These are phyloP conservation scores for Agrochola macilenta DNA, from an alignment of 2,888 invertebrate genomes.

Conservation along the genomic window DNA sequence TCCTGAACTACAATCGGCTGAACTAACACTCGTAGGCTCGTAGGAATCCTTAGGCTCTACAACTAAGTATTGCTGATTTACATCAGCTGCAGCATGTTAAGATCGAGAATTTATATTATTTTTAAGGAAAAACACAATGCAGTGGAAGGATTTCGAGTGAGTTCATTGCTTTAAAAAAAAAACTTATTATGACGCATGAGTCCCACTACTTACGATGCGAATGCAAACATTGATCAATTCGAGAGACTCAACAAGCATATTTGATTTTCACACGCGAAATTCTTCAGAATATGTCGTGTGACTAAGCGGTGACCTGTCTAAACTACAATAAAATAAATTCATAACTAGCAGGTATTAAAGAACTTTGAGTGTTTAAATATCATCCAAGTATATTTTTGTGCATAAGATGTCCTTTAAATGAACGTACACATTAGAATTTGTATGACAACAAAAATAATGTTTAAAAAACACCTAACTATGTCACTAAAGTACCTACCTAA, in stretches of 20 bases:
- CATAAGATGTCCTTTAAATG: background rate
- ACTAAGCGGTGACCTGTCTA: slow-evolving; percentile 34
- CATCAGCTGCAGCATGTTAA: background rate
- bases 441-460: background rate
- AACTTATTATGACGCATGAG: slow-evolving; percentile 51
- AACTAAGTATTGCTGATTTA: slow-evolving; percentile 6
- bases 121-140: slow-evolving; percentile 11
- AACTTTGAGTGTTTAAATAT: slow-evolving; percentile 5
- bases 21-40: slow-evolving; percentile 35
- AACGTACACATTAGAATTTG: background rate
- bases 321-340: slow-evolving; percentile 20
- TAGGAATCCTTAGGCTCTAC: slow-evolving; percentile 13
- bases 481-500: background rate
- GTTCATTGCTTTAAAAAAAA: slow-evolving; percentile 32
- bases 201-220: slow-evolving; percentile 58
- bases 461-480: background rate
- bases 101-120: slow-evolving; percentile 20
- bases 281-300: slow-evolving; percentile 45
- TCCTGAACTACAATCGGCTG: slow-evolving; percentile 38
- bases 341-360: background rate
- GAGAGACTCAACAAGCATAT: slow-evolving; percentile 64
- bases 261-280: slow-evolving; percentile 72
- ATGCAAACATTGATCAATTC: slow-evolving; percentile 68
- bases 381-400: background rate
- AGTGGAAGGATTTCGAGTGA: slow-evolving; percentile 2